Conservation (phyloP, 2,113 vertebrate species). For the Taurulus bubalis region DNA sequence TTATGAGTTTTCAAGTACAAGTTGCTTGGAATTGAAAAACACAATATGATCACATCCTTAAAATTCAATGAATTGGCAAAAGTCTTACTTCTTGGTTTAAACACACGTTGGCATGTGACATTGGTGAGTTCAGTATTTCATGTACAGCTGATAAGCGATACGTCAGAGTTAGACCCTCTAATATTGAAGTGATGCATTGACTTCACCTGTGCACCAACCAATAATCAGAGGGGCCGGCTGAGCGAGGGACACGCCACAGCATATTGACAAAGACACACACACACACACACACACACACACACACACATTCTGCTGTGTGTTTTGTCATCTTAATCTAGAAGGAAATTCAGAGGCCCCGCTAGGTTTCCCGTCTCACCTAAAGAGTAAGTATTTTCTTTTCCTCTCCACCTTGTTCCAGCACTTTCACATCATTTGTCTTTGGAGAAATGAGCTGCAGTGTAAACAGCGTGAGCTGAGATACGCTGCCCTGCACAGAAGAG, state of each 20-base stretch:
- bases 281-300: not conserved
- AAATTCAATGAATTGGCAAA: not conserved
- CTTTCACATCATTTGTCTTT: constrained; percentile 31
- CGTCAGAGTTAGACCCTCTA: not conserved
- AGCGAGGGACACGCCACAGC: not conserved
- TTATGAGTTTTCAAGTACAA: too few species aligned
- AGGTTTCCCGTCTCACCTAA: constrained; percentile 32
- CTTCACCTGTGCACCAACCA: constrained; percentile 2
- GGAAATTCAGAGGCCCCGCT: constrained; percentile 18
- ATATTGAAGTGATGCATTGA: constrained; percentile 28
- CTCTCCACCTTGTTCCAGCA: constrained; percentile 16
- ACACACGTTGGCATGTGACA: constrained; percentile 15
- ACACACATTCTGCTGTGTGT: constrained; percentile 24
- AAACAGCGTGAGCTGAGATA: constrained; percentile 43
- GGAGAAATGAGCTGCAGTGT: constrained; percentile 36
- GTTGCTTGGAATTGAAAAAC: not conserved
- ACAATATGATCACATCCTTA: not conserved
- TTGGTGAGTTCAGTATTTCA: not conserved
- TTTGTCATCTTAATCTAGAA: constrained; percentile 46
- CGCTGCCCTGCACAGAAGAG: constrained; percentile 45
- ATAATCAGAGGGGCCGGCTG: constrained; percentile 11
- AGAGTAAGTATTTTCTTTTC: constrained; percentile 25
- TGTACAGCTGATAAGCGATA: not conserved
- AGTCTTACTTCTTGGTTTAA: not conserved
- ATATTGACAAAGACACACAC: not conserved